Percentiles rank a stretch among this genome's conserved stretches.
Conservation (phyloP, 64 coral and sea anemone genomes). For the Exaiptasia diaphana region DNA sequence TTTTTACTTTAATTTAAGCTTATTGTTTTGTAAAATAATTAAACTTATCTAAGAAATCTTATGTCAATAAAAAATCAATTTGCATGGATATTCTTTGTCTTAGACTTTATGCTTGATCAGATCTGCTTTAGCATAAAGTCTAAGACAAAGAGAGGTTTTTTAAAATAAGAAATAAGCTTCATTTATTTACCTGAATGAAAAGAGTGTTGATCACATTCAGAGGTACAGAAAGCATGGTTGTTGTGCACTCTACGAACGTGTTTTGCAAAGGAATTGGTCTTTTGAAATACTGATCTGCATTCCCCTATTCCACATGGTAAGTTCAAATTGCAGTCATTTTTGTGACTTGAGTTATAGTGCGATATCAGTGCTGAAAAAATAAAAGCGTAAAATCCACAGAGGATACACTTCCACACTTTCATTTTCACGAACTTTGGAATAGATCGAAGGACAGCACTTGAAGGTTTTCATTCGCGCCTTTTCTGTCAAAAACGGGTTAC, state of each 20-base stretch:
- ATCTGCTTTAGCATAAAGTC: no score
- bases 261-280: conserved; percentile 43
- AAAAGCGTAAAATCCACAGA: not conserved
- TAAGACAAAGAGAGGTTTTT: not conserved
- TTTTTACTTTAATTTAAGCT: not conserved
- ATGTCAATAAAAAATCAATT: not conserved
- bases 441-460: not conserved
- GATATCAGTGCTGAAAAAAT: conserved; percentile 4
- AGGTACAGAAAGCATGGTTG: not conserved
- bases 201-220: not conserved
- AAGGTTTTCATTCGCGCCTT: no score
- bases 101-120: no score
- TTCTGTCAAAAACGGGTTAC: no score
- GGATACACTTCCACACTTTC: conserved; percentile 29
- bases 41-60: not conserved
- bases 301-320: conserved; percentile 30
- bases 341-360: conserved; percentile 29
- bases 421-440: not conserved
- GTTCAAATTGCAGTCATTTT: not conserved
- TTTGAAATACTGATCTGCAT: conserved; percentile 10
- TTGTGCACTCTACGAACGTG: conserved; percentile 18
- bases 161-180: not conserved
- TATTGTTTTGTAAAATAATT: not conserved
- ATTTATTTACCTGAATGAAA: not conserved
- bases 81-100: not conserved